A percentile compares a stretch with the other conserved stretches of the same genome.
phyloP scores from a whole-genome alignment of 2,888 invertebrate genomes.

The Exephanes ischioxanthus region DNA sequence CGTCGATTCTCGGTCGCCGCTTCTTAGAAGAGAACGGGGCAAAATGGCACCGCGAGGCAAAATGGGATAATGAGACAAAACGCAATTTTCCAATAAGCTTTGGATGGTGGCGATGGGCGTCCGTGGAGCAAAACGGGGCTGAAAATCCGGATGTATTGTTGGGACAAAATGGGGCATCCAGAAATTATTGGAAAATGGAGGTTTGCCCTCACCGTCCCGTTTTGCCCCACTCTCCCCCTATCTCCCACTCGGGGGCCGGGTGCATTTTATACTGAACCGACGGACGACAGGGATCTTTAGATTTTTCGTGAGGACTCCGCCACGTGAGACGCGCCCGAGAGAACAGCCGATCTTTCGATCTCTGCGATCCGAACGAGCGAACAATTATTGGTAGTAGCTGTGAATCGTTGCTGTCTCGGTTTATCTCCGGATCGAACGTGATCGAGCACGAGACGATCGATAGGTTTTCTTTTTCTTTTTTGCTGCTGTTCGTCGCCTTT shows the following conservation, averaged over 20 bases:
- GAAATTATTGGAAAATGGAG: no score
- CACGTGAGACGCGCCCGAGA: not conserved
- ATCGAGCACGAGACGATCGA: not conserved
- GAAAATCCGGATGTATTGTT: no score
- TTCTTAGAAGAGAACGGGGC: not conserved
- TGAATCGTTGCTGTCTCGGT: not conserved
- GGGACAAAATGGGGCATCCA: no score
- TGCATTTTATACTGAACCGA: not conserved
- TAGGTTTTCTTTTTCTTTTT: not conserved
- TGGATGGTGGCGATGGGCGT: no score
- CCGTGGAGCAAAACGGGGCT: no score
- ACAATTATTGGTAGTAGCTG: not conserved
- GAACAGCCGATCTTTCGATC: not conserved
- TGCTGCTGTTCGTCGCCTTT: not conserved
- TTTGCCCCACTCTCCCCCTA: no score
- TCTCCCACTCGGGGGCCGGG: not conserved
- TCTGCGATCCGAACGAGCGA: not conserved
- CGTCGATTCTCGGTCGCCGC: not conserved
- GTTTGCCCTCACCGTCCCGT: no score
- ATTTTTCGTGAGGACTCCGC: not conserved
- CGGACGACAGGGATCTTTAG: not conserved
- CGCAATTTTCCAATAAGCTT: no score
- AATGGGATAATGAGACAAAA: no score
- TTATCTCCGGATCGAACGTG: not conserved
- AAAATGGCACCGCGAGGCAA: no score